phyloP scores from a whole-genome alignment of 2,888 invertebrate species.

The Phaonia tiefii region DNA sequence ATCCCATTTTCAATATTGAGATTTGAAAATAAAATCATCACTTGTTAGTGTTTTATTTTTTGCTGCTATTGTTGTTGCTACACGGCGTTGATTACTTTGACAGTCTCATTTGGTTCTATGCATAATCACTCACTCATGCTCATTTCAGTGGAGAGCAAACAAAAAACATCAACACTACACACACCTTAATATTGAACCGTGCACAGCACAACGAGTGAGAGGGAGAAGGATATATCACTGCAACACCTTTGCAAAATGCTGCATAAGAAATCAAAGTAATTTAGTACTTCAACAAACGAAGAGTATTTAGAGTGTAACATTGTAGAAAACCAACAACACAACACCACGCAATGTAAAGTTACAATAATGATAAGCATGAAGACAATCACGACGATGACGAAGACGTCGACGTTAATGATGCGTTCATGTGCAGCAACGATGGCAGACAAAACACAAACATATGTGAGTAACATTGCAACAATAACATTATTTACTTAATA shows the following conservation, averaged over 20 bases:
- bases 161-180: background rate
- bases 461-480: conserved; percentile 42
- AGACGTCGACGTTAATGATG: background rate
- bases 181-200: background rate
- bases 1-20: conserved; percentile 41
- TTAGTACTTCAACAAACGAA: too few relatives aligned
- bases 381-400: background rate
- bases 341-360: conserved; percentile 1
- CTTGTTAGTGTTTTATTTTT: conserved; percentile 37
- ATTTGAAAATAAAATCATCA: conserved; percentile 61
- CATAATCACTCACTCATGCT: conserved; percentile 31
- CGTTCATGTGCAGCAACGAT: background rate
- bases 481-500: conserved; percentile 52
- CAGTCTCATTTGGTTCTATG: conserved; percentile 39
- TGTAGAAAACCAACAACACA: too few relatives aligned
- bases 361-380: conserved; percentile 13
- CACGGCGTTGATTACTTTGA: conserved; percentile 54
- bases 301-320: too few relatives aligned
- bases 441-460: background rate
- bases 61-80: conserved; percentile 24
- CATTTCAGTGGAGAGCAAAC: background rate
- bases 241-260: background rate
- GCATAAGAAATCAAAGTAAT: background rate
- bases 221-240: background rate
- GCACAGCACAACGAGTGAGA: background rate